These are phyloP conservation scores for Crax fasciolata DNA, from an alignment of 2,797 vertebrate species.

Conservation along the genomic window DNA sequence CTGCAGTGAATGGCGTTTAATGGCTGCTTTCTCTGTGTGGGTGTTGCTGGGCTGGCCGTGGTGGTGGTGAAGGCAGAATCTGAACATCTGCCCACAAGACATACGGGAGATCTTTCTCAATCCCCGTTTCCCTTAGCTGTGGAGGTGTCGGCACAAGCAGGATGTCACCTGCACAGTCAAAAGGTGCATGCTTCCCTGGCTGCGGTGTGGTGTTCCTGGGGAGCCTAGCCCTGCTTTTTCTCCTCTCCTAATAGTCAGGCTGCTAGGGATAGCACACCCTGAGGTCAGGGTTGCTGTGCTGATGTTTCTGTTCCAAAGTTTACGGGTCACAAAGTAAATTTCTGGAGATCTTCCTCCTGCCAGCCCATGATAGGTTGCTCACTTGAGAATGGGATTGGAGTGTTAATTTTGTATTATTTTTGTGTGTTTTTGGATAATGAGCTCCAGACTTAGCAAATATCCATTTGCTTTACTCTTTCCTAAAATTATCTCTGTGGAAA, in stretches of 20 bases:
- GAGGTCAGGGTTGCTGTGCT: not conserved
- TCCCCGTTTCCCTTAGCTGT: rapidly evolving
- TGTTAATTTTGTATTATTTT: not conserved
- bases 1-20: not conserved
- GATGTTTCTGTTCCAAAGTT: not conserved
- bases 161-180: not conserved
- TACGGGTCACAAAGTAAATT: not conserved
- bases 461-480: not conserved
- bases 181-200: not conserved
- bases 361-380: not conserved
- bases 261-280: not conserved
- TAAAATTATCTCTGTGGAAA: not conserved
- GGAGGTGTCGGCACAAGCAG: not conserved
- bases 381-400: not conserved
- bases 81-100: rapidly evolving
- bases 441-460: not conserved
- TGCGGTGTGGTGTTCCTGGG: not conserved
- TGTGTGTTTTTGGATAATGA: not conserved
- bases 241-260: not conserved
- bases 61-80: rapidly evolving
- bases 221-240: not conserved
- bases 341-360: not conserved
- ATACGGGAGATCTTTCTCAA: not conserved
- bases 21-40: not conserved
- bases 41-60: rapidly evolving